Evolutionary conservation across 2,797 vertebrate genomes (phyloP), one percentile per base, ranked within the genome.

Genomic region (Odontamblyopus lacepedii): DNA sequence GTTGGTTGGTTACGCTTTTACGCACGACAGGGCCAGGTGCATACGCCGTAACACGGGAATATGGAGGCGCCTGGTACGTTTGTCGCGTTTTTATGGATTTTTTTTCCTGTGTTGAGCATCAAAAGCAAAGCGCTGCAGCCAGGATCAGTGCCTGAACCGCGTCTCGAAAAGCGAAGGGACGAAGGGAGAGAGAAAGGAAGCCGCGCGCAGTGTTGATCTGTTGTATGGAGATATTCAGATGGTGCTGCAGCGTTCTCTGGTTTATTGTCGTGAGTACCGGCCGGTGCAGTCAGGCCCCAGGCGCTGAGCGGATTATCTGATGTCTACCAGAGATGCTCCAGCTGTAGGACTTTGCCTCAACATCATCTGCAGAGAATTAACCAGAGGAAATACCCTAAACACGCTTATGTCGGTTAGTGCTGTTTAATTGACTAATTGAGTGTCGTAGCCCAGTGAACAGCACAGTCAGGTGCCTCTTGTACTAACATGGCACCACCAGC

Each of bases 271-370:
- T 27, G 75, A 76, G 18, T 6, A 78, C 88, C 85, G 88, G 85
- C 86, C 80, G 89, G 85, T 83, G 85, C 78, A 48, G 27, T 44
- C 76, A 69, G 83, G 82, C 83, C 87, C 69, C 5, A 76, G 66
- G 62, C 38, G 67, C 70, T 61, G 53, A 82, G 76, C 41, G 73
- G 83, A 84, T 87, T 82, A 81, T 83, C 71, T 80, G 83, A 81
- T 85, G 81, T 83, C 85, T 83, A 74, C 74, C 18, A 29, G 79
- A 63, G 86, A 77, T 82, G 81, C 76, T 81, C 72, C 83, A 78
- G 85, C 82, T 90, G 84, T n/a, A 90, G 83, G 30, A 64, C 78
- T 35, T 30, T 63, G 73, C 56, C 44, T 6, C 32, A 19, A 64
- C 82, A 71, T 76, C 75, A 80, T 59, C 76, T 67, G 29, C 63